Conservation (phyloP, 2,113 vertebrate species). For the Oncorhynchus kisutch region DNA sequence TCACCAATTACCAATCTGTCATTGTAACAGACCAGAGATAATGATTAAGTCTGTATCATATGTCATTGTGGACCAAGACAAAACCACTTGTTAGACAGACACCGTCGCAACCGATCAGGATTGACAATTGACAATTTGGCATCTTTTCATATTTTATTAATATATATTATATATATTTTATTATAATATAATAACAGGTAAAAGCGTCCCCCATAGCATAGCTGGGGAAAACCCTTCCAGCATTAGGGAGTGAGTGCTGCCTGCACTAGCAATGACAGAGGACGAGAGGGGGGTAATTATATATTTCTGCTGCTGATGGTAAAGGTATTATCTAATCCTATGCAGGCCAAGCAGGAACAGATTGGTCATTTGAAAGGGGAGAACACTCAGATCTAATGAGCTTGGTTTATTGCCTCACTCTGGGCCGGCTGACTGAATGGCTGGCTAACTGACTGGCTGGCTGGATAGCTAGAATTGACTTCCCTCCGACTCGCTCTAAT, state of each 20-base stretch:
- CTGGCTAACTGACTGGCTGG: too few relatives aligned
- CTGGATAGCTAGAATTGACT: background rate
- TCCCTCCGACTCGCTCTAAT: conserved; percentile 5
- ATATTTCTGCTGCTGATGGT: conserved; percentile 27
- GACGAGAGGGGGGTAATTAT: conserved; percentile 8
- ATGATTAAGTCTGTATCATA: conserved; percentile 3
- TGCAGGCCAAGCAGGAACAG: conserved; percentile 20
- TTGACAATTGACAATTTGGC: background rate
- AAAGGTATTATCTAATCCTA: conserved; percentile 40
- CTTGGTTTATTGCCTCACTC: conserved; percentile 7
- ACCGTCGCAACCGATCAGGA: conserved; percentile 7
- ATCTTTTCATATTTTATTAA: conserved; percentile 13
- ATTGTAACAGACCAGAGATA: conserved; percentile 28
- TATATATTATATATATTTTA: too few relatives aligned
- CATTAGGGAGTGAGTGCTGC: background rate
- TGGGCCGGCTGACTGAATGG: too few relatives aligned
- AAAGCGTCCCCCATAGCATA: background rate
- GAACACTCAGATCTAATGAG: conserved; percentile 52
- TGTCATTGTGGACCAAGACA: background rate
- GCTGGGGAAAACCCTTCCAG: background rate
- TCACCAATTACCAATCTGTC: conserved; percentile 32
- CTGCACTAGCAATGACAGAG: background rate
- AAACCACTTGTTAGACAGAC: background rate
- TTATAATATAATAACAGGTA: background rate
- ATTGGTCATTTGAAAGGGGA: conserved; percentile 46